Conservation (phyloP, 2,888 invertebrate genomes). For the Cyaniris semiargus region DNA sequence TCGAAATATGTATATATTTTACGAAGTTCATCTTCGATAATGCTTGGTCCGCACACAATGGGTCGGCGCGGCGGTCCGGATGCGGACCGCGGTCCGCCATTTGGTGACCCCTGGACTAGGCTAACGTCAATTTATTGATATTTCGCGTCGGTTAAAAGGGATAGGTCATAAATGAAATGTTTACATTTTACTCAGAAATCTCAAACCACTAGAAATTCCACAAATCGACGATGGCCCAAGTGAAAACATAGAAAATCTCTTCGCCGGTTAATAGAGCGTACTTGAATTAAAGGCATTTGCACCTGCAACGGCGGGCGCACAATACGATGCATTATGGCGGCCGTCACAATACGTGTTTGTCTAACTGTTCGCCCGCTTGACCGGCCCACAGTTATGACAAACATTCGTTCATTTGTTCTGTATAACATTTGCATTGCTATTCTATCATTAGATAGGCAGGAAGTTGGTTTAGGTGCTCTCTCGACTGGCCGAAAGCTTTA, state of each 20-base stretch:
- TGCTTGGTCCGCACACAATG: no score
- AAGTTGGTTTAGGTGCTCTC: constrained; percentile 6
- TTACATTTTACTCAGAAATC: not conserved
- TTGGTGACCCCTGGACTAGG: no score
- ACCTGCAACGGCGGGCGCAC: constrained; percentile 61
- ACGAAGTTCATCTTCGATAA: no score
- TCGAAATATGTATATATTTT: no score
- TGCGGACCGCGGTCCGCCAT: no score
- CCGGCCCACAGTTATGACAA: constrained; percentile 72
- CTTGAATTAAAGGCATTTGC: constrained; percentile 55
- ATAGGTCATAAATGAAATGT: not conserved
- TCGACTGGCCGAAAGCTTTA: not conserved
- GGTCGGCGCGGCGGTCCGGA: no score
- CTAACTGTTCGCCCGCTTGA: constrained; percentile 76
- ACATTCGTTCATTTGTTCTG: constrained; percentile 75
- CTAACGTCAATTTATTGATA: not conserved
- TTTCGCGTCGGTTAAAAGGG: not conserved
- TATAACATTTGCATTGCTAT: constrained; percentile 61
- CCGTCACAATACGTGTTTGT: constrained; percentile 68
- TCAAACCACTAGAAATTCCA: not conserved
- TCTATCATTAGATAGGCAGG: constrained; percentile 43
- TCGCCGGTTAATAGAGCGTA: constrained; percentile 39
- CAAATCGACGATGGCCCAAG: constrained; percentile 10
- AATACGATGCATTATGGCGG: constrained; percentile 74
- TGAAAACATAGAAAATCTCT: constrained; percentile 41